These are phyloP conservation scores for Plumapathes pennacea DNA, from an alignment of 92 coral and sea anemone genomes.

Conservation along the genomic window DNA sequence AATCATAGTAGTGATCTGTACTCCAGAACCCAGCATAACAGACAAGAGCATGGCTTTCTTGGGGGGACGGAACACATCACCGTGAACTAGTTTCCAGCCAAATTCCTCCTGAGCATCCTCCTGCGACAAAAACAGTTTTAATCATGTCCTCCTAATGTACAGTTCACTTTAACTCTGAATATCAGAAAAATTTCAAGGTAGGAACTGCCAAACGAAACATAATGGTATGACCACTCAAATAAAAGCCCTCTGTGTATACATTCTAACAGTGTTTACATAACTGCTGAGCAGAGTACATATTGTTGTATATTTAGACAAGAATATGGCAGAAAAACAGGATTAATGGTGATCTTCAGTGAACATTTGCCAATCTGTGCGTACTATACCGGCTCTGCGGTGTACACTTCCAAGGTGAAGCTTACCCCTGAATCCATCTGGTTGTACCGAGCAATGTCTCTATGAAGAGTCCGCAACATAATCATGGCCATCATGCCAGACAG, in stretches of 20 bases:
- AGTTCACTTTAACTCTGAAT: too few species aligned
- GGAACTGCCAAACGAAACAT: too few species aligned
- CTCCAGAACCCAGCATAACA: constrained; percentile 88
- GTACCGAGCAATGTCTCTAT: constrained; percentile 94
- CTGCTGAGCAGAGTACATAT: too few species aligned
- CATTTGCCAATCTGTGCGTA: neutral
- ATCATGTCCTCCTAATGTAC: too few species aligned
- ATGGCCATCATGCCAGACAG: constrained; percentile 99
- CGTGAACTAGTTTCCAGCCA: constrained; percentile 99
- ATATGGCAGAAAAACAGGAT: neutral
- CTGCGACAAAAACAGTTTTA: constrained; percentile 11
- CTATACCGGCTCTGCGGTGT: neutral
- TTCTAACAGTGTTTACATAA: too few species aligned
- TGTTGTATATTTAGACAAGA: too few species aligned
- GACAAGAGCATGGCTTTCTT: constrained; percentile 91
- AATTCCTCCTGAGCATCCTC: constrained; percentile 97
- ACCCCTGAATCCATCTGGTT: constrained; percentile 97
- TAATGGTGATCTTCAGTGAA: neutral
- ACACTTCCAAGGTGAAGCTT: too few species aligned
- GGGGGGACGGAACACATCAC: constrained; percentile 98
- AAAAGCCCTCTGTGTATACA: too few species aligned
- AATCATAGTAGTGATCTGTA: constrained; percentile 86
- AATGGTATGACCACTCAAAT: too few species aligned
- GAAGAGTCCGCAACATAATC: constrained; percentile 98
- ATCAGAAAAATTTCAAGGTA: too few species aligned